Percentiles rank a stretch among this genome's conserved stretches.
phyloP scores from a whole-genome alignment of 2,888 invertebrate species.

The Lysandra coridon region DNA sequence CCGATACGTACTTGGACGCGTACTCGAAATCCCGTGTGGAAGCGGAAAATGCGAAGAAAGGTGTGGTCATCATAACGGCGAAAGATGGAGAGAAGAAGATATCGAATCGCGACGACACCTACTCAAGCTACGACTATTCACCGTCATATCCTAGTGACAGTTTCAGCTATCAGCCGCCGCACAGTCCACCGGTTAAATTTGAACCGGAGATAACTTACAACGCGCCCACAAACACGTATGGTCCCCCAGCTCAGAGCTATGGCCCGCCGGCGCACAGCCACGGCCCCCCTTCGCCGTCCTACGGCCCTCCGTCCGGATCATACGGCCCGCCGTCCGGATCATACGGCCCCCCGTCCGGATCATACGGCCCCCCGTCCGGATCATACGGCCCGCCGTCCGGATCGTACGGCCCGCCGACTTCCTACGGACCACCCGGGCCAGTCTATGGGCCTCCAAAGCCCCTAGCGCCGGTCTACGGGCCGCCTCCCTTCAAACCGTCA shows the following conservation, averaged over 20 bases:
- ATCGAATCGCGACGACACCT: slow-evolving; percentile 71
- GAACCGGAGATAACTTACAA: slow-evolving; percentile 63
- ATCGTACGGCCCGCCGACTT: slow-evolving; percentile 62
- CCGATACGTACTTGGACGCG: slow-evolving; percentile 84
- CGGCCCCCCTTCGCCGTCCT: slow-evolving; percentile 58
- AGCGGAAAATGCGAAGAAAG: slow-evolving; percentile 71
- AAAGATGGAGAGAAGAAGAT: slow-evolving; percentile 75
- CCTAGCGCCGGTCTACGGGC: slow-evolving; percentile 64
- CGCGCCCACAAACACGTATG: slow-evolving; percentile 60
- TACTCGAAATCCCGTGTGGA: slow-evolving; percentile 79
- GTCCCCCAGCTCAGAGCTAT: slow-evolving; percentile 62
- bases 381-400: slow-evolving; percentile 60
- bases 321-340: slow-evolving; percentile 61
- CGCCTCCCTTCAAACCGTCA: slow-evolving; percentile 68
- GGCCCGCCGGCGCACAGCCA: slow-evolving; percentile 61
- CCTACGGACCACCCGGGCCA: slow-evolving; percentile 69
- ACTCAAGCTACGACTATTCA: slow-evolving; percentile 68
- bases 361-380: slow-evolving; percentile 60
- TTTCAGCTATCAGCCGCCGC: slow-evolving; percentile 58
- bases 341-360: slow-evolving; percentile 60
- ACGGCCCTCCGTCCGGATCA: slow-evolving; percentile 58
- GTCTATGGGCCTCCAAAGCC: slow-evolving; percentile 67
- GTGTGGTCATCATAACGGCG: slow-evolving; percentile 69
- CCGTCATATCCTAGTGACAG: slow-evolving; percentile 62
- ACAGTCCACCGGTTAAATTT: slow-evolving; percentile 56